Percentiles rank a stretch among this genome's conserved stretches.
Conservation (phyloP, 1,140 invertebrate genomes). For the Drosophila nebulosa region DNA sequence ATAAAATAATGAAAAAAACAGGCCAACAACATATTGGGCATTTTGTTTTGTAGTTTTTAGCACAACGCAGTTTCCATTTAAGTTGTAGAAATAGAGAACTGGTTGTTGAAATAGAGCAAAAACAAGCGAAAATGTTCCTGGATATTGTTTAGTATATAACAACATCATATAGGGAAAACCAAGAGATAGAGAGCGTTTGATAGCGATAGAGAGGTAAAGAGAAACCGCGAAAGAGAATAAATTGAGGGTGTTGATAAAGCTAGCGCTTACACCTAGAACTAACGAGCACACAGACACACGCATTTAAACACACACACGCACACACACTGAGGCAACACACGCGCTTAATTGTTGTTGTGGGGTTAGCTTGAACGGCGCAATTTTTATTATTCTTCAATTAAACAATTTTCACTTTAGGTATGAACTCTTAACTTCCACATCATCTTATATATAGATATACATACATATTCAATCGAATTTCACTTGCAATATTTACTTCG, state of each 20-base stretch:
- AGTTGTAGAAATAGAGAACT: not conserved
- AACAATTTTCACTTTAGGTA: constrained; percentile 1
- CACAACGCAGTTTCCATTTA: not conserved
- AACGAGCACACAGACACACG: constrained; percentile 2
- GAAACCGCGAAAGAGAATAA: not conserved
- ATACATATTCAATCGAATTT: constrained; percentile 16
- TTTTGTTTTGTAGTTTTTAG: not conserved
- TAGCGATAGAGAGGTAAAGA: not conserved
- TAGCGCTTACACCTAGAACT: not conserved
- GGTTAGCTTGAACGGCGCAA: constrained; percentile 49
- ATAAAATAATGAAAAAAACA: too few relatives aligned
- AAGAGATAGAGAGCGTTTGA: not conserved
- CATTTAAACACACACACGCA: constrained; percentile 1
- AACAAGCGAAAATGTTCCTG: not conserved
- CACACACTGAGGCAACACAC: constrained; percentile 2
- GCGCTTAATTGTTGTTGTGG: constrained; percentile 25
- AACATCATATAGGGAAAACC: not conserved
- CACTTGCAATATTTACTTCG: not conserved
- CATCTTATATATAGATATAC: not conserved
- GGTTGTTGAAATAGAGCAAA: not conserved
- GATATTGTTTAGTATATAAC: not conserved
- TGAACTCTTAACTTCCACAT: not conserved
- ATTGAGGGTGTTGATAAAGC: not conserved
- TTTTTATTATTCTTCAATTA: constrained; percentile 28
- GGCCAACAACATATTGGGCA: not conserved